Evolutionary conservation across 2,888 invertebrate species (phyloP).

Genomic region (Drosophila pegasa): DNA sequence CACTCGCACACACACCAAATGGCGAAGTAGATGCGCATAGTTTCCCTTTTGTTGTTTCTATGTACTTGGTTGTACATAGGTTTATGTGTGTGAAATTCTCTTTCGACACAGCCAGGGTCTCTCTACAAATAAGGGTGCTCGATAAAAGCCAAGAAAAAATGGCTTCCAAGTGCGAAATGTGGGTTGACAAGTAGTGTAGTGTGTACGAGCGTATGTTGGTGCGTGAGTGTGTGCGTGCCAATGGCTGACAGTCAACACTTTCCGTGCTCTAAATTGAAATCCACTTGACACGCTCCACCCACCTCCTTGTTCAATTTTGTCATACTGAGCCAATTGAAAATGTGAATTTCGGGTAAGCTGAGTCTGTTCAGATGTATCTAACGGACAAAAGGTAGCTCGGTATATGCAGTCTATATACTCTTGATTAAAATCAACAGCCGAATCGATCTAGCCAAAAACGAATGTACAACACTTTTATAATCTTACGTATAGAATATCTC

Average conservation of each 20-base stretch:
- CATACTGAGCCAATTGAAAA: neutral
- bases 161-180: slow-evolving; percentile 73
- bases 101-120: slow-evolving; percentile 45
- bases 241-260: slow-evolving; percentile 79
- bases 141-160: slow-evolving; percentile 71
- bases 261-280: slow-evolving; percentile 66
- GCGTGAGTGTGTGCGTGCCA: slow-evolving; percentile 55
- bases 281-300: slow-evolving; percentile 70
- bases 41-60: slow-evolving; percentile 61
- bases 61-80: slow-evolving; percentile 29
- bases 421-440: neutral
- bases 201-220: slow-evolving; percentile 2
- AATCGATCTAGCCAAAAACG: neutral
- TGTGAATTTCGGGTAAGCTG: neutral
- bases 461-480: too few species aligned
- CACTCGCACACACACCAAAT: slow-evolving; percentile 41
- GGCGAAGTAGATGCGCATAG: slow-evolving; percentile 58
- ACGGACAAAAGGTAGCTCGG: neutral
- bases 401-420: neutral
- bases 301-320: slow-evolving; percentile 12
- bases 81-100: slow-evolving; percentile 19
- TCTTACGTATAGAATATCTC: neutral
- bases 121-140: slow-evolving; percentile 73
- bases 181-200: slow-evolving; percentile 50
- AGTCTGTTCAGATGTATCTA: neutral